Conservation (phyloP, 30 jellyfish, hydroid and myxozoan species). For the Haliclystus octoradiatus region DNA sequence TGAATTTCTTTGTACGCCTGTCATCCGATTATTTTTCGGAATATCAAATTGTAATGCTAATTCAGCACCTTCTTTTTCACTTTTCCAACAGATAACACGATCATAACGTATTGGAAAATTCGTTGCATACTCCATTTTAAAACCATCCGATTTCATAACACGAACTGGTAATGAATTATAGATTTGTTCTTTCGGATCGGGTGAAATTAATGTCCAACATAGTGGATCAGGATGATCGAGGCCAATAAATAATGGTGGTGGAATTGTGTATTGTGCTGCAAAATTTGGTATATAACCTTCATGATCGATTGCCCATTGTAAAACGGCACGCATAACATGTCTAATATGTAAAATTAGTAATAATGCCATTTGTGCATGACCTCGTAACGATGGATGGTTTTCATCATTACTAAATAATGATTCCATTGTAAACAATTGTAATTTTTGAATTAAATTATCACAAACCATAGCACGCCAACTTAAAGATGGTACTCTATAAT, state of each 20-base stretch:
- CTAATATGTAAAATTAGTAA: constrained; percentile 77
- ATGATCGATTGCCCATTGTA: constrained; percentile 74
- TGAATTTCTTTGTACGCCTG: constrained; percentile 9
- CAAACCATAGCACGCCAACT: constrained; percentile 99
- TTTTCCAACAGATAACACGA: constrained; percentile 92
- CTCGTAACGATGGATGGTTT: constrained; percentile 91
- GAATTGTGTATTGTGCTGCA: constrained; percentile 35
- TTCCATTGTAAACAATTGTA: constrained; percentile 47
- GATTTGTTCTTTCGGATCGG: constrained; percentile 70
- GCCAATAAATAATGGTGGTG: constrained; percentile 92
- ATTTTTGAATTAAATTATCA: constrained; percentile 48
- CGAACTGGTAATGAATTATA: constrained; percentile 49
- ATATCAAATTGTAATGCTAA: constrained; percentile 51
- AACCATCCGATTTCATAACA: constrained; percentile 59
- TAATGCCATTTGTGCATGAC: constrained; percentile 95
- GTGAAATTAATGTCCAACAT: constrained; percentile 91
- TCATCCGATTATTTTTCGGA: constrained; percentile 23
- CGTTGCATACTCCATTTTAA: constrained; percentile 89
- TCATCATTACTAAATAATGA: constrained; percentile 83
- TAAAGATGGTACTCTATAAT: constrained; percentile 73
- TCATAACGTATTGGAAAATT: constrained; percentile 94
- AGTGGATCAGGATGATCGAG: constrained; percentile 85
- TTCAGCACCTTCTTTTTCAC: constrained; percentile 65
- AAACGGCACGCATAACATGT: constrained; percentile 97
- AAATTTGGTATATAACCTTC: constrained; percentile 67